A percentile compares a stretch with the other conserved stretches of the same genome.
Conservation (phyloP, 2,113 vertebrate species). For the Sinocyclocheilus anshuiensis region DNA sequence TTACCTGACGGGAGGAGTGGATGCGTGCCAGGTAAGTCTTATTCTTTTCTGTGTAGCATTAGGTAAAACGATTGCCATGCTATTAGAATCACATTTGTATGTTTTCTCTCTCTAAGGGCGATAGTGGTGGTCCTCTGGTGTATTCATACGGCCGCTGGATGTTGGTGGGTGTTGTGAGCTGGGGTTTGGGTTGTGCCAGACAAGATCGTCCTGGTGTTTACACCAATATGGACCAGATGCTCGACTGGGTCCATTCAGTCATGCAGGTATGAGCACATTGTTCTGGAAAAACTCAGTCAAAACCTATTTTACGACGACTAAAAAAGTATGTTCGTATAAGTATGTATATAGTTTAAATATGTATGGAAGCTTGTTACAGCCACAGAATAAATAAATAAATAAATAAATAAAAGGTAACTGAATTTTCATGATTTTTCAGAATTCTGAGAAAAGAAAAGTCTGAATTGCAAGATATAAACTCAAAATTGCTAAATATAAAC, state of each 20-base stretch:
- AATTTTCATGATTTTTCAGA: background rate
- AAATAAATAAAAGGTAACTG: too few relatives aligned
- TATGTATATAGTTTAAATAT: too few relatives aligned
- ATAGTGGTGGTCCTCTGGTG: slow-evolving; percentile 90
- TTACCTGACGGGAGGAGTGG: slow-evolving; percentile 74
- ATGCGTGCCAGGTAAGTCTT: slow-evolving; percentile 88
- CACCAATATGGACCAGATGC: slow-evolving; percentile 77
- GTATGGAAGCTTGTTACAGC: too few relatives aligned
- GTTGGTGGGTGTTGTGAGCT: slow-evolving; percentile 88
- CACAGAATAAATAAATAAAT: background rate
- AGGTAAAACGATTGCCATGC: background rate
- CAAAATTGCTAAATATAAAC: too few relatives aligned
- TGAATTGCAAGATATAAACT: too few relatives aligned
- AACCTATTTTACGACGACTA: too few relatives aligned
- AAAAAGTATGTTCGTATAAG: too few relatives aligned
- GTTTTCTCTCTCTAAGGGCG: slow-evolving; percentile 76
- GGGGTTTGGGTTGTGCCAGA: slow-evolving; percentile 86
- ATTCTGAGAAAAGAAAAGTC: too few relatives aligned
- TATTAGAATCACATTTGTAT: background rate
- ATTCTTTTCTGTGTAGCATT: background rate
- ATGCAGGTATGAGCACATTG: slow-evolving; percentile 70
- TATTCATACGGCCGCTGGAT: slow-evolving; percentile 71
- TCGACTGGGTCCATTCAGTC: slow-evolving; percentile 81
- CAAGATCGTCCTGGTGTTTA: slow-evolving; percentile 82
- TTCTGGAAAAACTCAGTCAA: background rate